Evolutionary conservation across 2,797 vertebrate species (phyloP).

Genomic region (Neosilurus mollespiculum): DNA sequence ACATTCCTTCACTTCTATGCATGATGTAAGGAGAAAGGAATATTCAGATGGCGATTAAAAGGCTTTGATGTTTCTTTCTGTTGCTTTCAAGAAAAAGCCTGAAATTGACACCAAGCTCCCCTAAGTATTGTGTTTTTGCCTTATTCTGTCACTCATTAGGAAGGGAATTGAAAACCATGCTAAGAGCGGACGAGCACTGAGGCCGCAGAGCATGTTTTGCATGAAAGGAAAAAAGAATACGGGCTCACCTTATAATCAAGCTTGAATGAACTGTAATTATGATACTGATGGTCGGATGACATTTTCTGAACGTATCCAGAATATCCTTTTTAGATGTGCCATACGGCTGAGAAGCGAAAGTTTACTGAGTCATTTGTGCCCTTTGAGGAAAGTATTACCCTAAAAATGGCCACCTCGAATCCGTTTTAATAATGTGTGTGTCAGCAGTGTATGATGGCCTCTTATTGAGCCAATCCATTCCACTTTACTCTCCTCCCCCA

Average conservation of each 20-base stretch:
- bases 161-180: constrained; percentile 31
- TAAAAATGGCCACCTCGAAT: constrained; percentile 28
- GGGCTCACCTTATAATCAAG: constrained; percentile 28
- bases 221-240: constrained; percentile 5
- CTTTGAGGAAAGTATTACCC: constrained; percentile 23
- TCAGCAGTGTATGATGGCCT: constrained; percentile 5
- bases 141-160: constrained; percentile 63
- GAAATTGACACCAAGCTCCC: constrained; percentile 72
- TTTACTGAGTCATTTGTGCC: not conserved
- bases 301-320: not conserved
- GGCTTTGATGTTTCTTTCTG: constrained; percentile 44
- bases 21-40: constrained; percentile 61
- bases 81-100: constrained; percentile 63
- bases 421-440: constrained; percentile 25
- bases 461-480: constrained; percentile 27
- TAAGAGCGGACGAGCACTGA: constrained; percentile 17
- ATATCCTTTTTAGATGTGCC: not conserved
- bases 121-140: constrained; percentile 68
- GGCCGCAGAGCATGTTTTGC: not conserved
- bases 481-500: constrained; percentile 16
- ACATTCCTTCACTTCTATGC: constrained; percentile 54
- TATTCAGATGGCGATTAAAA: constrained; percentile 63
- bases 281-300: not conserved
- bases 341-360: not conserved
- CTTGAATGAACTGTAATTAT: constrained; percentile 1